Conservation (phyloP, 2,888 invertebrate species). For the Brenthis hecate region DNA sequence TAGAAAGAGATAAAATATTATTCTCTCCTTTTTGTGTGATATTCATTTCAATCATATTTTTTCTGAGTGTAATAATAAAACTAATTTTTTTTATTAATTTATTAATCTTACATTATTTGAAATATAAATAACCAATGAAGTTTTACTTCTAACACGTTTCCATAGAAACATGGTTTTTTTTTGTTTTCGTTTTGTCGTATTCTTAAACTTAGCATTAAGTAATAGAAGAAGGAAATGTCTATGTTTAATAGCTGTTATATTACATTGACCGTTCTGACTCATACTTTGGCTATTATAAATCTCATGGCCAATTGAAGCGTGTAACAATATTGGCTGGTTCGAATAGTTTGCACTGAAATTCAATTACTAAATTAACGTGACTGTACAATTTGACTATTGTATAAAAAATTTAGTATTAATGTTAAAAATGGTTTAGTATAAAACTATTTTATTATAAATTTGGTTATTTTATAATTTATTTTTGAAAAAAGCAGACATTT, state of each 20-base stretch:
- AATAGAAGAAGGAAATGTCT: constrained; percentile 10
- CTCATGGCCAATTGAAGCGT: constrained; percentile 60
- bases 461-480: too few relatives aligned
- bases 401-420: not conserved
- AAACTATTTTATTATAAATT: too few relatives aligned
- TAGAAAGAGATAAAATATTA: too few relatives aligned
- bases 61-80: too few relatives aligned
- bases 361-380: constrained; percentile 7
- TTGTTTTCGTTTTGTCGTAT: not conserved
- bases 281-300: constrained; percentile 61
- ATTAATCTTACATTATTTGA: too few relatives aligned
- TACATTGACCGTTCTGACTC: constrained; percentile 52
- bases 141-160: not conserved
- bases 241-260: constrained; percentile 20
- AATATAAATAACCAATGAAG: too few relatives aligned
- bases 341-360: constrained; percentile 50
- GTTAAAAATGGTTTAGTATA: not conserved
- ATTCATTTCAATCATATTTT: too few relatives aligned
- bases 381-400: not conserved
- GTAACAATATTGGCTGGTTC: constrained; percentile 58
- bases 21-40: too few relatives aligned
- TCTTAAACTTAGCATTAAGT: not conserved
- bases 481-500: too few relatives aligned
- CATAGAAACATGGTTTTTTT: not conserved
- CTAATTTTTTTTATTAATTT: too few relatives aligned